These are phyloP conservation scores for Eucera pruinosa DNA, from an alignment of 2,888 invertebrate species.

Conservation along the genomic window DNA sequence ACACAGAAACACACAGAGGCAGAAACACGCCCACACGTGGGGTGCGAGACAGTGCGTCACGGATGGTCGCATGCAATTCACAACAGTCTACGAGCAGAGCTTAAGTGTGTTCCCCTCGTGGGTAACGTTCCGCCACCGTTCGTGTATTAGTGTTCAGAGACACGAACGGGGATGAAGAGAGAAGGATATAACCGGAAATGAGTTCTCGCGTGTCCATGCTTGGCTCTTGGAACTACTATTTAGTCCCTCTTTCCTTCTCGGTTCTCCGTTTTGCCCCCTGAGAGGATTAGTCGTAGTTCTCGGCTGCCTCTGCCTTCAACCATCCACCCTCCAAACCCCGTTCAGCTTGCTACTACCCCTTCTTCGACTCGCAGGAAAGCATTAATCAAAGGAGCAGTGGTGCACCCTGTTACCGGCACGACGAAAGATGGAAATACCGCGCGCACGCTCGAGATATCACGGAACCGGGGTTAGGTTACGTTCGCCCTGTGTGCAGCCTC, in stretches of 20 bases:
- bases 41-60: conserved; percentile 46
- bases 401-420: conserved; percentile 73
- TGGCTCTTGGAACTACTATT: conserved; percentile 70
- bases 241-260: conserved; percentile 54
- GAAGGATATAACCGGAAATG: conserved; percentile 76
- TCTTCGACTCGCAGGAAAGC: conserved; percentile 71
- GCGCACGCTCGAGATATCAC: conserved; percentile 64
- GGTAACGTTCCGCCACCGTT: conserved; percentile 28
- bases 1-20: not conserved
- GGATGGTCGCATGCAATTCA: conserved; percentile 60
- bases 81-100: conserved; percentile 44
- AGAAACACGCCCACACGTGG: conserved; percentile 10
- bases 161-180: conserved; percentile 38
- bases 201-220: conserved; percentile 79
- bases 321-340: not conserved
- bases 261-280: conserved; percentile 42
- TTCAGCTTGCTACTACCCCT: conserved; percentile 5
- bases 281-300: conserved; percentile 71
- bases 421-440: conserved; percentile 73
- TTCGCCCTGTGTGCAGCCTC: conserved; percentile 26
- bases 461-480: conserved; percentile 56
- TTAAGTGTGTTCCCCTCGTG: conserved; percentile 45
- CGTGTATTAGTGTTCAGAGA: conserved; percentile 52
- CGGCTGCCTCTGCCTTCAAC: conserved; percentile 34
- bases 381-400: conserved; percentile 79